Conservation (phyloP, 2,113 vertebrate species). For the Malaclemys terrapin region DNA sequence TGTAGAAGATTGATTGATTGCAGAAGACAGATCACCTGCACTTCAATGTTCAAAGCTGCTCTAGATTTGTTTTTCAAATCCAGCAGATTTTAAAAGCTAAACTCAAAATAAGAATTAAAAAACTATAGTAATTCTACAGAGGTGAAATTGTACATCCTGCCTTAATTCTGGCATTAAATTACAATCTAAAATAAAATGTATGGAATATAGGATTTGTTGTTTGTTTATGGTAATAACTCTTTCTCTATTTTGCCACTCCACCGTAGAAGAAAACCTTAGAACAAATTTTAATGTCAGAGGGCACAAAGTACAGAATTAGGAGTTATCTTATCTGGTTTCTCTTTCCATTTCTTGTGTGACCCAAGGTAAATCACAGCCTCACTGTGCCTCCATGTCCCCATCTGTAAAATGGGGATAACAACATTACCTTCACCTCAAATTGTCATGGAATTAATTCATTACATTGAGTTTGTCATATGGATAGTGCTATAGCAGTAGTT, state of each 20-base stretch:
- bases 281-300: rapidly evolving
- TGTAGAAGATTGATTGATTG: rapidly evolving
- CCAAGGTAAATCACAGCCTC: not conserved
- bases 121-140: rapidly evolving
- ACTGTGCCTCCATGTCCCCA: rapidly evolving
- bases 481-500: rapidly evolving
- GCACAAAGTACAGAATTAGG: rapidly evolving
- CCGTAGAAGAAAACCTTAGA: rapidly evolving
- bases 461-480: not conserved
- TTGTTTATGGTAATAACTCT: not conserved
- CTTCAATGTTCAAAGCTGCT: not conserved
- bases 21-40: not conserved
- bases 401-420: rapidly evolving
- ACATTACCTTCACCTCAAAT: not conserved
- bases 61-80: not conserved
- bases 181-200: rapidly evolving
- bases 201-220: rapidly evolving
- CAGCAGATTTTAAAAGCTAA: not conserved
- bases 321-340: rapidly evolving
- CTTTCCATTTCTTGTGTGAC: rapidly evolving
- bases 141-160: not conserved
- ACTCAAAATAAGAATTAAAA: not conserved
- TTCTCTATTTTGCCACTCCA: not conserved
- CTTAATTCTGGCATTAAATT: not conserved
- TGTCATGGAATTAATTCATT: rapidly evolving